These are phyloP conservation scores for Malachius bipustulatus DNA, from an alignment of 2,888 invertebrate species.

Conservation along the genomic window DNA sequence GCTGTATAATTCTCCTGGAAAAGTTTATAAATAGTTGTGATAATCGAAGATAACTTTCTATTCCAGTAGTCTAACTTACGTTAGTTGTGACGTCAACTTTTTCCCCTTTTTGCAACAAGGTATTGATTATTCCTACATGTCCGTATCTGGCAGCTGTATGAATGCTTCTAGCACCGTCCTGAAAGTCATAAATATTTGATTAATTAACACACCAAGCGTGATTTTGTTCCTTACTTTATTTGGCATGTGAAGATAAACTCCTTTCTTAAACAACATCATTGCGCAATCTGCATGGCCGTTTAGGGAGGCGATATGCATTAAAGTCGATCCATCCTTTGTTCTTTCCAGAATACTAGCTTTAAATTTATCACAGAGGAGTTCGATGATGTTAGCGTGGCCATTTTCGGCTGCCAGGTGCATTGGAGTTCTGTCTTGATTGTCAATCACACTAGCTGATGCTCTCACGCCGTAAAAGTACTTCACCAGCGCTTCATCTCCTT, in stretches of 20 bases:
- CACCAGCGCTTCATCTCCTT: conserved; percentile 88
- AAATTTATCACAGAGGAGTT: conserved; percentile 93
- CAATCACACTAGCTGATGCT: conserved; percentile 88
- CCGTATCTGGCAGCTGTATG: conserved; percentile 97
- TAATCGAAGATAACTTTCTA: conserved; percentile 2
- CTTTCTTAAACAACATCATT: conserved; percentile 95
- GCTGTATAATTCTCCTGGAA: conserved; percentile 93
- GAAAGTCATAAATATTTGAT: background rate
- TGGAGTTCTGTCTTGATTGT: conserved; percentile 94
- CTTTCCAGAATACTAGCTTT: conserved; percentile 93
- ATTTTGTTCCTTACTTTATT: conserved; percentile 85
- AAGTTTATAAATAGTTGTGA: conserved; percentile 7
- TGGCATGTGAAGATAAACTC: conserved; percentile 98
- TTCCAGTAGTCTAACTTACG: conserved; percentile 45
- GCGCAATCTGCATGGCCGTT: conserved; percentile 98
- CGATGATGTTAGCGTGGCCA: conserved; percentile 91
- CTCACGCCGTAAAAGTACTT: conserved; percentile 92
- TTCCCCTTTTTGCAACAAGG: conserved; percentile 89
- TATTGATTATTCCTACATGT: conserved; percentile 94
- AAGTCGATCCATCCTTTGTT: conserved; percentile 94
- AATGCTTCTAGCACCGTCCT: conserved; percentile 92
- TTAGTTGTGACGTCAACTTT: conserved; percentile 92
- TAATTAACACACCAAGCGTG: background rate
- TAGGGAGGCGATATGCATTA: conserved; percentile 96
- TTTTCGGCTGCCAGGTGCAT: conserved; percentile 97